Conservation (phyloP, 92 coral and sea anemone genomes). For the Hydrozoanthus gracilis region DNA sequence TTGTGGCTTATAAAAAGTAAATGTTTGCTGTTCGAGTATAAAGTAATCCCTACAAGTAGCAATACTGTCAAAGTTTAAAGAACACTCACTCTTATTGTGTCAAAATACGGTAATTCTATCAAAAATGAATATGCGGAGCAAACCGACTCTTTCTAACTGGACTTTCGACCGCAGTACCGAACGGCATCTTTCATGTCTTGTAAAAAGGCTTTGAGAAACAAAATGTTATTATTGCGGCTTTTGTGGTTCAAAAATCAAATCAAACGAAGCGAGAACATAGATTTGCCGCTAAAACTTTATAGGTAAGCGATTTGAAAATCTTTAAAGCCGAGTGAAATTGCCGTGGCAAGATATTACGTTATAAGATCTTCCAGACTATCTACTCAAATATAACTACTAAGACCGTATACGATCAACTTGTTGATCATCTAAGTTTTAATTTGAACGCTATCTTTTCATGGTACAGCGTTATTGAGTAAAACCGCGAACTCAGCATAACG, state of each 20-base stretch:
- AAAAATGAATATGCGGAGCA: background rate
- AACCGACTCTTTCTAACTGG: background rate
- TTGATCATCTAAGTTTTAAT: too few species aligned
- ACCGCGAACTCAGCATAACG: too few species aligned
- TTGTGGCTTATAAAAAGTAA: background rate
- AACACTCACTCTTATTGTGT: background rate
- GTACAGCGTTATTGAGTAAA: too few species aligned
- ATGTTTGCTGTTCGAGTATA: background rate
- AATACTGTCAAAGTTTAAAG: background rate
- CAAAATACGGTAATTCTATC: background rate
- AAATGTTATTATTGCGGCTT: conserved; percentile 44
- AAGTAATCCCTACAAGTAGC: background rate
- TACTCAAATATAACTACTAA: background rate
- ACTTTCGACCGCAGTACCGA: background rate
- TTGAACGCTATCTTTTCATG: too few species aligned
- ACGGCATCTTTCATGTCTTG: conserved; percentile 51
- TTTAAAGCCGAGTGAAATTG: background rate
- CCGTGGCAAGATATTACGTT: background rate
- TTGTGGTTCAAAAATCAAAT: conserved; percentile 14
- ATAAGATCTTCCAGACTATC: background rate
- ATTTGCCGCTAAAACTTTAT: conserved; percentile 34
- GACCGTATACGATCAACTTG: too few species aligned
- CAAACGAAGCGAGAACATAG: conserved; percentile 4
- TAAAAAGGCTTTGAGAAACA: conserved; percentile 1
- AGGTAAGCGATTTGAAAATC: background rate